Evolutionary conservation across 2,797 vertebrate species (phyloP).

Genomic region (Cossypha polioptera): DNA sequence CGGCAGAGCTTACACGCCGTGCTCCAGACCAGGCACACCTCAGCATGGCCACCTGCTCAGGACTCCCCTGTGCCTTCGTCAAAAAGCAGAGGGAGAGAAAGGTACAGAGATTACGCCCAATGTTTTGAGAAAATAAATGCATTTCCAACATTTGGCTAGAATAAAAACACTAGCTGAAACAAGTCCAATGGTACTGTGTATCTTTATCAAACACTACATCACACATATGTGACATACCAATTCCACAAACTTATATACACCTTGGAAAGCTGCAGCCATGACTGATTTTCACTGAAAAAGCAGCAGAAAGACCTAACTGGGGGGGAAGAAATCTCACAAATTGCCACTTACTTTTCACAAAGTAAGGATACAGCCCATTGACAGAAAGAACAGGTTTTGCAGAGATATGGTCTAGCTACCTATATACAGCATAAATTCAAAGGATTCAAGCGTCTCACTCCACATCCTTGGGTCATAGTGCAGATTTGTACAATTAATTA

Average conservation of each 20-base stretch:
- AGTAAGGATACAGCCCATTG: neutral
- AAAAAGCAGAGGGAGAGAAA: neutral
- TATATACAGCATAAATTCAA: neutral
- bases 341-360: neutral
- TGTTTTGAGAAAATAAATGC: neutral
- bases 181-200: neutral
- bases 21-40: rapidly evolving
- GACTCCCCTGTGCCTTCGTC: rapidly evolving
- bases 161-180: neutral
- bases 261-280: neutral
- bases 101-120: rapidly evolving
- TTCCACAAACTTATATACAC: neutral
- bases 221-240: rapidly evolving
- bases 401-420: neutral
- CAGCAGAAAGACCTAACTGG: neutral
- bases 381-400: neutral
- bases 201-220: neutral
- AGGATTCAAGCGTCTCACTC: neutral
- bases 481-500: neutral
- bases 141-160: neutral
- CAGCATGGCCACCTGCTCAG: rapidly evolving
- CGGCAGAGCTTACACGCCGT: rapidly evolving
- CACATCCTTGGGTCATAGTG: neutral
- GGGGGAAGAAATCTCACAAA: neutral
- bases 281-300: neutral